A percentile compares a stretch with the other conserved stretches of the same genome.
Evolutionary conservation across 2,888 invertebrate genomes (phyloP).

Genomic region (Lysandra bellargus): DNA sequence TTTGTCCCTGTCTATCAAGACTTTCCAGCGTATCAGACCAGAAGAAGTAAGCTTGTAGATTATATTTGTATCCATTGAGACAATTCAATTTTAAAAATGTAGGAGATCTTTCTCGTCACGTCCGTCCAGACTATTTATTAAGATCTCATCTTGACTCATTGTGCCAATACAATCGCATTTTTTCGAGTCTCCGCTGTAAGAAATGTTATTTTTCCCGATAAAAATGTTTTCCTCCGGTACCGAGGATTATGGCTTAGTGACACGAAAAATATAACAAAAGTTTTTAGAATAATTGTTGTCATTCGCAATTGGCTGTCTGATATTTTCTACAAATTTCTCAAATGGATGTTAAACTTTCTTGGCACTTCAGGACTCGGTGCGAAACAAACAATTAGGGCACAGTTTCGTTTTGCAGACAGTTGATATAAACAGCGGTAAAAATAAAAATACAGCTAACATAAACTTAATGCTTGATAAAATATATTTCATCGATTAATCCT

Average conservation of each 20-base stretch:
- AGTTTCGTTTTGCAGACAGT: neutral
- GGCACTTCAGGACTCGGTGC: neutral
- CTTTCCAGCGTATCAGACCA: no score
- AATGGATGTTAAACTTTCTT: constrained; percentile 13
- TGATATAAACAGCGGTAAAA: neutral
- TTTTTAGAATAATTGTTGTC: constrained; percentile 1
- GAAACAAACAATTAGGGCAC: neutral
- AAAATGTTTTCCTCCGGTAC: neutral
- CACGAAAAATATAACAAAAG: neutral
- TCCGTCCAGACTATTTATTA: neutral
- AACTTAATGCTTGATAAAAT: no score
- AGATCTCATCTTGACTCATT: neutral
- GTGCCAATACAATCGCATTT: neutral
- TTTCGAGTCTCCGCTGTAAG: neutral
- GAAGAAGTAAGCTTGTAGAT: no score
- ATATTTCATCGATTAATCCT: no score
- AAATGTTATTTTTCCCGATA: constrained; percentile 2
- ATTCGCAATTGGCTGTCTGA: neutral
- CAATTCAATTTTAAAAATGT: neutral
- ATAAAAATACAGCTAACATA: neutral
- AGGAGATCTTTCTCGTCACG: neutral
- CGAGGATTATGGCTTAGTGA: constrained; percentile 3
- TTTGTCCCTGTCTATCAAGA: no score
- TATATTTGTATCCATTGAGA: neutral
- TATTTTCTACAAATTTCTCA: constrained; percentile 5